Base-by-base conservation (phyloP, 2,888 invertebrate genomes). In the Drosophila cracens region DNA sequence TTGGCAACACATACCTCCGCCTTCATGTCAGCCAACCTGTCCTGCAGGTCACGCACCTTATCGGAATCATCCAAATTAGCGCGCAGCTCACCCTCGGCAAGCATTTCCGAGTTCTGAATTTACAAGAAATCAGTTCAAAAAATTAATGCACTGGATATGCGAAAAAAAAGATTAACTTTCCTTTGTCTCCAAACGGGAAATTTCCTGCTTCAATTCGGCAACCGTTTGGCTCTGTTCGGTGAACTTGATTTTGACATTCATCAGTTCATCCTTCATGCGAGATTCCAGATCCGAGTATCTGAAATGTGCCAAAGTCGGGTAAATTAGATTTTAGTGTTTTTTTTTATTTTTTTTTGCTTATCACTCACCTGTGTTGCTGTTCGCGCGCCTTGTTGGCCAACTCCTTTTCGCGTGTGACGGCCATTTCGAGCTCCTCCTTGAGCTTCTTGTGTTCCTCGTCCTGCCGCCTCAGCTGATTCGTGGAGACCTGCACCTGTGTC, bases 201-300 rank as follows among this genome's bases (percentile, higher is more conserved):
- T 97, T 94, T 98, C 98, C 87, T 98, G 98, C 79, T 97, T 97
- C 31, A 99, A 95, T 93, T 99, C 99, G 4, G 98, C 99, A 72
- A 99, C 96, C 71, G 96, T 95, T 93, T 99, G 99, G 68, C 98
- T 96, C 90, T 98, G 97, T 92, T 99, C 99, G 69, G 99, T 98
- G 90, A 99, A 98, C 81, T 97, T 95, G 76, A 99, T 98, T 88
- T 97, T 95, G 0, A 97, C 96, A 95, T 98, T 97, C 97, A 99
- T 98, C 33, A 96, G 95, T 87, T 98, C 98, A 91, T 98, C 98
- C 93, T 98, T 97, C 93, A 93, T 93, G 75, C 93, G 93, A 83
- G 93, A 93, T 90, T 93, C 93, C 68, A 93, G 87, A 86, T 93
- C 93, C 34, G 93, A 93, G 83, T 93, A 93, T 84, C 93, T 93